Conservation (phyloP, 2,797 vertebrate genomes). For the Takifugu ocellatus region DNA sequence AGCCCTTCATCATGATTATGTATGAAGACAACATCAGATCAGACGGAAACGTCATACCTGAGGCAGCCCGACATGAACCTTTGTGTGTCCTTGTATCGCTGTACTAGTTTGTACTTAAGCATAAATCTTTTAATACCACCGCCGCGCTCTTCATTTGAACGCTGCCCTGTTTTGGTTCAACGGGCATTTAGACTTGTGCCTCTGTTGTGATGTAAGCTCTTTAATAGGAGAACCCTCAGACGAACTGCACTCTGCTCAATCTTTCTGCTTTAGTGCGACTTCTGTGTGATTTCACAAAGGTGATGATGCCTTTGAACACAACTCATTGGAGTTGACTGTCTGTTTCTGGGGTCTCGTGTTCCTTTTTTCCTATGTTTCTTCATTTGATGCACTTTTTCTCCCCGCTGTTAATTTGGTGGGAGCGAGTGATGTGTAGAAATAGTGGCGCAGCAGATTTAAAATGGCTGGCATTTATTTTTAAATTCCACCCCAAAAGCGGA, state of each 20-base stretch:
- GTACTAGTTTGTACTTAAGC: slow-evolving; percentile 32
- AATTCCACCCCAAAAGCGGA: slow-evolving; percentile 51
- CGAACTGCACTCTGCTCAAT: not conserved
- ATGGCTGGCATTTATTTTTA: slow-evolving; percentile 44
- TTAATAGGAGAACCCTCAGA: slow-evolving; percentile 1
- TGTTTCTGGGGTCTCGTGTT: not conserved
- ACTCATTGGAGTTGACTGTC: too few species aligned
- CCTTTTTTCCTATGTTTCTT: not conserved
- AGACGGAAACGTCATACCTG: slow-evolving; percentile 19
- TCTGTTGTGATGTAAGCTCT: slow-evolving; percentile 23
- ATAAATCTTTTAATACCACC: slow-evolving; percentile 50
- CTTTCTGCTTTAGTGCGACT: not conserved
- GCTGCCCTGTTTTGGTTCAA: slow-evolving; percentile 7
- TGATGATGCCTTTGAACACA: too few species aligned
- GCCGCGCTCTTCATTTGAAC: slow-evolving; percentile 25
- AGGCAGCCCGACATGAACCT: slow-evolving; percentile 3
- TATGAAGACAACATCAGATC: slow-evolving; percentile 32
- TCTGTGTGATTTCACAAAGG: not conserved
- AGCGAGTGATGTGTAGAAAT: slow-evolving; percentile 32
- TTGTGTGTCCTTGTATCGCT: slow-evolving; percentile 25
- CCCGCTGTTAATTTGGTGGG: slow-evolving; percentile 29
- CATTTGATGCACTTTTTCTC: not conserved
- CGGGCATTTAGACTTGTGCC: slow-evolving; percentile 12
- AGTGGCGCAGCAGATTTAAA: slow-evolving; percentile 32
- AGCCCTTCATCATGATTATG: slow-evolving; percentile 32